Evolutionary conservation across 1,140 invertebrate genomes (phyloP).

Genomic region (Triops cancriformis): DNA sequence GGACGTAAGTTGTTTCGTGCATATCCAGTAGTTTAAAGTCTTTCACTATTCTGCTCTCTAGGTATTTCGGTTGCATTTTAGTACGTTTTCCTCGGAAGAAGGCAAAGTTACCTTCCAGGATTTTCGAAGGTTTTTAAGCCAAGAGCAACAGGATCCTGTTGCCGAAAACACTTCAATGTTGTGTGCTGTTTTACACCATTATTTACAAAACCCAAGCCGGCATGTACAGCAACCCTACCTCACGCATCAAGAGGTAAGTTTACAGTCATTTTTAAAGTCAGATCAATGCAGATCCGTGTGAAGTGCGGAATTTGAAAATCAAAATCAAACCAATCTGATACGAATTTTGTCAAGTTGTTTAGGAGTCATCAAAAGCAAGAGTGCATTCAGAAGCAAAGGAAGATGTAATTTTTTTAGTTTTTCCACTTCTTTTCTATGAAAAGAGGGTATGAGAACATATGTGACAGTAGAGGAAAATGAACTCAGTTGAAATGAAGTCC

Average conservation of each 20-base stretch:
- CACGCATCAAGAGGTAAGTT: conserved; percentile 57
- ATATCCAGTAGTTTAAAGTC: conserved; percentile 43
- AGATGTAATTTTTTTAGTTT: too few relatives aligned
- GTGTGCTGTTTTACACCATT: conserved; percentile 53
- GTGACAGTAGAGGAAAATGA: neutral
- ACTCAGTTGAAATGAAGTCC: neutral
- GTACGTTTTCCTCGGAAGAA: conserved; percentile 53
- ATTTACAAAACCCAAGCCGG: conserved; percentile 61
- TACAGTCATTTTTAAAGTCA: too few relatives aligned
- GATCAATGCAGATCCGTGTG: too few relatives aligned
- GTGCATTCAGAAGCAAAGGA: too few relatives aligned
- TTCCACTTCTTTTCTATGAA: too few relatives aligned
- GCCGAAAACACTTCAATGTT: conserved; percentile 48
- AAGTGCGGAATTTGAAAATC: too few relatives aligned
- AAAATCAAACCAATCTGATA: too few relatives aligned
- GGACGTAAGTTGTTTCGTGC: conserved; percentile 46
- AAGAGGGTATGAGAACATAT: too few relatives aligned
- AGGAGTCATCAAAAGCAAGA: too few relatives aligned
- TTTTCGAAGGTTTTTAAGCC: conserved; percentile 66
- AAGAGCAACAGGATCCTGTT: conserved; percentile 66
- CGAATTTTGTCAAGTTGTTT: too few relatives aligned
- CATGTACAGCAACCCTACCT: conserved; percentile 75
- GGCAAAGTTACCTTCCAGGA: conserved; percentile 62
- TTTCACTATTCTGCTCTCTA: conserved; percentile 48
- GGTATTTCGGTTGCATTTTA: conserved; percentile 37